Evolutionary conservation across 2,797 vertebrate species (phyloP), one percentile per base, ranked within the genome.

Genomic region (Acrocephalus scirpaceus): DNA sequence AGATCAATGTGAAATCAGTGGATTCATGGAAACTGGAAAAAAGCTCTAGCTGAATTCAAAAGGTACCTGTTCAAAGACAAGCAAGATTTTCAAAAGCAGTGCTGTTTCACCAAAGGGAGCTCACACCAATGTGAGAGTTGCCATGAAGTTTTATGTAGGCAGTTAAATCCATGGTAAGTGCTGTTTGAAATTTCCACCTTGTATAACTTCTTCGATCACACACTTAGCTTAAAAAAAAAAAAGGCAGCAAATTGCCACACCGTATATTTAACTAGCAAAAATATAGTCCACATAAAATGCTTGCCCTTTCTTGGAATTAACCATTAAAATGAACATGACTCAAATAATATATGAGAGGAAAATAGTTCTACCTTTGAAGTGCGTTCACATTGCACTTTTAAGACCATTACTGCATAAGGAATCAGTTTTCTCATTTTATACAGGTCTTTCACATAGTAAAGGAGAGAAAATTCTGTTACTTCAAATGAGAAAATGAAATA

Each of bases 101-200:
- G 30, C 0, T 2, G 30, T 69, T 88, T 76, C 79, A 71, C 66
- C 44, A 65, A 72, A 78, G 26, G 23, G 10, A 86, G 26, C 14
- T 80, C 38, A 47, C 42, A 0, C 15, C 65, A 92, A 7, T 32
- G 57, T 23, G 54, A 91, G 66, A 88, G 20, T 18, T 90, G 40
- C 70, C 76, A 66, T 60, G 51, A 78, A 73, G 22, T 90, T 86
- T 92, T 75, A 93, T 34, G 17, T 9, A 44, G 56, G 71, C 64
- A 90, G 75, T 72, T 66, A 90, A 94, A 88, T 30, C 57, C 1
- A 0, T 5, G 1, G 44, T 64, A 92, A 95, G 45, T 25, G 29
- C 77, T 56, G 9, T 36, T 85, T 78, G 77, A 95, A 93, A 89
- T 74, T 60, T 70, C 77, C 34, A 82, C 71, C 67, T 94, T 82